Evolutionary conservation across 2,797 vertebrate species (phyloP).

Genomic region (Knipowitschia caucasica): DNA sequence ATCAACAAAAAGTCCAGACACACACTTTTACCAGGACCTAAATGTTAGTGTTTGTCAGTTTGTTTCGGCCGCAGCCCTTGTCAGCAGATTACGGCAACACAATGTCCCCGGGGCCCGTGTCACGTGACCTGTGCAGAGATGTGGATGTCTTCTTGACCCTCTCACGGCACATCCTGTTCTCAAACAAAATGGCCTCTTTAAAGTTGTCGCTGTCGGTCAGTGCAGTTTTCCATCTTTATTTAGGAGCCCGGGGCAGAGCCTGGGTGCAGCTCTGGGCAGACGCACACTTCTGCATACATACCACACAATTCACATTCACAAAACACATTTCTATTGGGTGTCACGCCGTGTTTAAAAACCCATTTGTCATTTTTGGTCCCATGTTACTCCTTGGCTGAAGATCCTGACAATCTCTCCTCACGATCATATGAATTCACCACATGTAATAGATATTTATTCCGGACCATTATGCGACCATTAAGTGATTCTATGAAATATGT

Average conservation of each 20-base stretch:
- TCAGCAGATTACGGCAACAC: not conserved
- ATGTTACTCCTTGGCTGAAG: slow-evolving; percentile 37
- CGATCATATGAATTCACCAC: slow-evolving; percentile 17
- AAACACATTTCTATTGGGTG: slow-evolving; percentile 36
- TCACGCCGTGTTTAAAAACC: slow-evolving; percentile 45
- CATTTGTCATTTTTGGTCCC: slow-evolving; percentile 56
- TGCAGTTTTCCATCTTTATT: slow-evolving; percentile 3
- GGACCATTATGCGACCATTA: too few relatives aligned
- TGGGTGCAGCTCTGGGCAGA: slow-evolving; percentile 8
- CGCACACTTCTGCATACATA: slow-evolving; percentile 7
- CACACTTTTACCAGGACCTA: too few relatives aligned
- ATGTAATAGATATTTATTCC: not conserved
- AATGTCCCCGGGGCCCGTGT: not conserved
- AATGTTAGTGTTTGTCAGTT: too few relatives aligned
- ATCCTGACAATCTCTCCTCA: slow-evolving; percentile 10
- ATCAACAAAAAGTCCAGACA: too few relatives aligned
- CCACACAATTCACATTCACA: slow-evolving; percentile 20
- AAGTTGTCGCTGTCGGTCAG: slow-evolving; percentile 7
- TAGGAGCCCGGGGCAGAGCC: not conserved
- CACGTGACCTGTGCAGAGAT: not conserved
- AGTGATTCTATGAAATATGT: too few relatives aligned
- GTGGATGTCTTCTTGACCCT: not conserved
- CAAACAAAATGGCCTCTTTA: slow-evolving; percentile 9
- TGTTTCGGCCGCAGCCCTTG: not conserved
- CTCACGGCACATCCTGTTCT: slow-evolving; percentile 13